Percentiles rank a stretch among this genome's conserved stretches.
Conservation (phyloP, 2,113 vertebrate species). For the Saguinus imperator region DNA sequence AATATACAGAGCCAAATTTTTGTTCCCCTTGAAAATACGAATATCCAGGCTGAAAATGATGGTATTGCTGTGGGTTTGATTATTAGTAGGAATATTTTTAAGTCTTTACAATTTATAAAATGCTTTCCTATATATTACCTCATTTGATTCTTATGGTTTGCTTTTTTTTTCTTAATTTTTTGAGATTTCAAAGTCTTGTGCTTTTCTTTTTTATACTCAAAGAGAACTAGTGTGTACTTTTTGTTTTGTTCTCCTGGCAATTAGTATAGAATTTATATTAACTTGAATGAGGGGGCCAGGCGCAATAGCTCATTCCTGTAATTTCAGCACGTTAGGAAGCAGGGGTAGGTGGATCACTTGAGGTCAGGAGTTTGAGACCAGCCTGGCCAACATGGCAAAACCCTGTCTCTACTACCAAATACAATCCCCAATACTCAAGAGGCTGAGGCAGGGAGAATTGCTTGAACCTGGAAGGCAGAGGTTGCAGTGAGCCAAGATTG, state of each 20-base stretch:
- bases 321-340: no score
- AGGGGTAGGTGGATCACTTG: no score
- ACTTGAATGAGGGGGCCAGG: not conserved
- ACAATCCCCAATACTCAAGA: no score
- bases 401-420: no score
- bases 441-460: no score
- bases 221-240: not conserved
- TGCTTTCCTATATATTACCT: not conserved
- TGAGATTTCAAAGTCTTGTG: not conserved
- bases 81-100: not conserved
- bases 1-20: not conserved
- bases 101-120: not conserved
- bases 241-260: not conserved
- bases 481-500: no score
- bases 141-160: not conserved
- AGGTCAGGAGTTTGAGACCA: no score
- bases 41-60: not conserved
- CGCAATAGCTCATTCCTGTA: no score
- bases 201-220: not conserved
- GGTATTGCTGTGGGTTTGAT: not conserved
- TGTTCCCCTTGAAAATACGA: not conserved
- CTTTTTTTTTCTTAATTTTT: not conserved
- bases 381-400: no score
- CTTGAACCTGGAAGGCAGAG: no score
- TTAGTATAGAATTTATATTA: slow-evolving; percentile 3